These are phyloP conservation scores for Lamprologus speciosus DNA, from an alignment of 2,113 vertebrate genomes.

Conservation along the genomic window DNA sequence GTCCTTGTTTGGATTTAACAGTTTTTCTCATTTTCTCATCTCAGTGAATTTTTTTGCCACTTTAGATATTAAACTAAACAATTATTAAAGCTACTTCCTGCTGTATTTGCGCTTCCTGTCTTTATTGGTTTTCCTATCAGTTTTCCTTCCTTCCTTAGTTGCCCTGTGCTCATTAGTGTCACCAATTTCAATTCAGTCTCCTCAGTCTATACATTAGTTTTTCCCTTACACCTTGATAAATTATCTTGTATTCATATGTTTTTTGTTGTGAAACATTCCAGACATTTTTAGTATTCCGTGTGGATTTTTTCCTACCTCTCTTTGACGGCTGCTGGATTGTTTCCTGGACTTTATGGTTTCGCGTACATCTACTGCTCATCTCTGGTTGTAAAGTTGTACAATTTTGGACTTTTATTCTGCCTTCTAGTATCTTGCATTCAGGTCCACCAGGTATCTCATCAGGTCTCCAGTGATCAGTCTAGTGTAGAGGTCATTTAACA, in stretches of 20 bases:
- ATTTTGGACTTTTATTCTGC: neutral
- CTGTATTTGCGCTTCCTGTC: neutral
- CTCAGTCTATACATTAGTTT: neutral
- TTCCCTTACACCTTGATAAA: neutral
- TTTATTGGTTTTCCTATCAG: neutral
- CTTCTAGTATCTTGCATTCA: neutral
- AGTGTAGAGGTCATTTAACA: neutral
- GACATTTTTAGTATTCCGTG: neutral
- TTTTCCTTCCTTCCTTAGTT: neutral
- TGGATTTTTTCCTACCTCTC: neutral
- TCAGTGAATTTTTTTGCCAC: neutral
- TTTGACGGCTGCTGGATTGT: neutral
- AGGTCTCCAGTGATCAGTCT: neutral
- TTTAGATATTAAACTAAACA: neutral
- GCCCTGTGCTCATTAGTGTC: rapidly evolving
- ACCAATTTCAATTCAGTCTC: neutral
- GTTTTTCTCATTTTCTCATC: neutral
- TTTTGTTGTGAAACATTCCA: neutral
- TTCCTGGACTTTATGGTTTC: neutral
- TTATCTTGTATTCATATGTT: neutral
- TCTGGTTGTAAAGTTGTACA: neutral
- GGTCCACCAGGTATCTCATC: neutral
- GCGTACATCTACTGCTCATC: neutral
- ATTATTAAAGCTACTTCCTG: neutral
- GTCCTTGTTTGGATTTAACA: neutral